These are phyloP conservation scores for Chloroceryle inda DNA, from an alignment of 2,797 vertebrate genomes.

Conservation along the genomic window DNA sequence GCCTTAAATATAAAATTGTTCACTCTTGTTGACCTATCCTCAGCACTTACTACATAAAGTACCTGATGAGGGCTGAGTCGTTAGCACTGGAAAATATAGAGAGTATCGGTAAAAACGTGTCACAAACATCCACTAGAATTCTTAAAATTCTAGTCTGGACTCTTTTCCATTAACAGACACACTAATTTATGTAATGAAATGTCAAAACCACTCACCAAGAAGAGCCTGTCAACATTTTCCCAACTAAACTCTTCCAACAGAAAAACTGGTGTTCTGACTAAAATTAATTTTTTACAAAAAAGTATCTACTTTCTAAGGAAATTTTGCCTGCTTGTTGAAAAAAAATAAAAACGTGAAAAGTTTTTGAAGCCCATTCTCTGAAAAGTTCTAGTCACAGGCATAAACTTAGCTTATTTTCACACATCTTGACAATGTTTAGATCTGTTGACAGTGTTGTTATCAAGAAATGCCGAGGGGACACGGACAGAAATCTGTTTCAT, in stretches of 20 bases:
- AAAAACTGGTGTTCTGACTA: background rate
- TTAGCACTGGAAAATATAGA: background rate
- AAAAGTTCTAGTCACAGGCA: conserved; percentile 65
- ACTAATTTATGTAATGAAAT: background rate
- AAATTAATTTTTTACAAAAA: background rate
- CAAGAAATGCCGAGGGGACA: conserved; percentile 68
- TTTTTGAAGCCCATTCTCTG: conserved; percentile 66
- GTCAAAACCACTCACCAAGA: background rate
- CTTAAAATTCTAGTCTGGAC: background rate
- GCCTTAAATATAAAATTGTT: background rate
- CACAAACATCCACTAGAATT: background rate
- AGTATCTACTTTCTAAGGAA: conserved; percentile 1
- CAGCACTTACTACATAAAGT: background rate
- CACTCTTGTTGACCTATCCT: background rate
- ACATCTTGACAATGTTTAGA: conserved; percentile 73
- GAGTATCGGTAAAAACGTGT: background rate
- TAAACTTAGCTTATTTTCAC: conserved; percentile 73
- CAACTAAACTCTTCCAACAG: background rate
- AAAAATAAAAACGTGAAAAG: conserved; percentile 44
- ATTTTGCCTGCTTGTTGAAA: conserved; percentile 12
- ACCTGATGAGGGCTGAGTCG: background rate
- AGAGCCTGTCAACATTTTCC: background rate
- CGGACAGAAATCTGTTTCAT: conserved; percentile 71
- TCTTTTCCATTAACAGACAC: background rate
- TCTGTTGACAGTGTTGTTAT: conserved; percentile 74